phyloP scores from a whole-genome alignment of 53 echinoderm and acorn worm genomes.

The Glandiceps talaboti region DNA sequence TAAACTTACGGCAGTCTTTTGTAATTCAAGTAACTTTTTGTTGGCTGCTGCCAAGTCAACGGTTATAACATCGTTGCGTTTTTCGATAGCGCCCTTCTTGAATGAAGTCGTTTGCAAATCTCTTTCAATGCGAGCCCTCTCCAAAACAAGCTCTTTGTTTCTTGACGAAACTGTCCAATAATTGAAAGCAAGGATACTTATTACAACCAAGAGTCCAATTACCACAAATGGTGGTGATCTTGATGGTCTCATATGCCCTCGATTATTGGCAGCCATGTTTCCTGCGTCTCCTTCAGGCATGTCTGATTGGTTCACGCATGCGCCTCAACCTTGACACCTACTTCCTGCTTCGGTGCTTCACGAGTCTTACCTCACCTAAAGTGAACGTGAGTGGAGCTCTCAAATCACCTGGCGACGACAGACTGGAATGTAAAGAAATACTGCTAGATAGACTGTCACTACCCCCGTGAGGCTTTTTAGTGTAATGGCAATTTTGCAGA shows the following conservation, averaged over 20 bases:
- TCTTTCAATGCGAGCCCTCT: background rate
- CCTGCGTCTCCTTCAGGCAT: background rate
- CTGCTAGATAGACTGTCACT: too few relatives aligned
- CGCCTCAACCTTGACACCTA: too few relatives aligned
- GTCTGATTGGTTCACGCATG: background rate
- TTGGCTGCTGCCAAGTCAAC: background rate
- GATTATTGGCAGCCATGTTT: constrained; percentile 64
- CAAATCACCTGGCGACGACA: too few relatives aligned
- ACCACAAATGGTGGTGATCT: constrained; percentile 83
- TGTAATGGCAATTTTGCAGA: too few relatives aligned
- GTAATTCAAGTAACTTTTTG: background rate
- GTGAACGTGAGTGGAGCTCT: too few relatives aligned
- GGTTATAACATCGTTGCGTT: background rate
- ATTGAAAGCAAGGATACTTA: constrained; percentile 90
- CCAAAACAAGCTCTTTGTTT: constrained; percentile 17
- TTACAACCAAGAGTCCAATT: constrained; percentile 77
- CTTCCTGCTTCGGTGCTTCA: too few relatives aligned
- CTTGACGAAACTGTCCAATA: constrained; percentile 94
- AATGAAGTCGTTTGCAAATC: background rate
- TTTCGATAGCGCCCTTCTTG: background rate
- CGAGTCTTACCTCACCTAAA: too few relatives aligned
- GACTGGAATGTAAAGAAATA: too few relatives aligned
- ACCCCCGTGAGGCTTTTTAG: too few relatives aligned
- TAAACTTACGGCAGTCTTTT: background rate
- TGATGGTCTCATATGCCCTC: constrained; percentile 50